Conservation (phyloP, 2,888 invertebrate genomes). For the Liodrosophila aerea region DNA sequence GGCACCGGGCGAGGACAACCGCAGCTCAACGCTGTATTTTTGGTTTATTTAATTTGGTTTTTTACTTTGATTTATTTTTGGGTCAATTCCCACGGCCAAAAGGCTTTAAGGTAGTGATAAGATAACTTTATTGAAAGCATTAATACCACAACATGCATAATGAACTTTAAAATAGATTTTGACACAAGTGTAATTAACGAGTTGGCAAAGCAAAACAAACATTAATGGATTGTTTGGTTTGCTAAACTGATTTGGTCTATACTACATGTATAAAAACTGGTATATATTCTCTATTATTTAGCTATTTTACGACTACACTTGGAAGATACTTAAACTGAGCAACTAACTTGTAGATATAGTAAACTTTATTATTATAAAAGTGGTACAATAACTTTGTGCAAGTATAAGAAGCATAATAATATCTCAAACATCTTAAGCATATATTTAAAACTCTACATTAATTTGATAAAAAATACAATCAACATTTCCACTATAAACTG, state of each 20-base stretch:
- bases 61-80: conserved; percentile 9
- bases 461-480: too few relatives aligned
- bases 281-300: too few relatives aligned
- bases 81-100: conserved; percentile 23
- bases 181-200: conserved; percentile 26
- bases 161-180: conserved; percentile 13
- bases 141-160: conserved; percentile 5
- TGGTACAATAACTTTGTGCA: too few relatives aligned
- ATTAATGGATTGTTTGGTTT: conserved; percentile 23
- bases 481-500: too few relatives aligned
- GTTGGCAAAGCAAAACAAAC: not conserved
- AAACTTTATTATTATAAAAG: too few relatives aligned
- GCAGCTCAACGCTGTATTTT: conserved; percentile 18
- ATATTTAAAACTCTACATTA: too few relatives aligned
- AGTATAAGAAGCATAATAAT: too few relatives aligned
- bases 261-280: not conserved
- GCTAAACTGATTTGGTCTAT: too few relatives aligned
- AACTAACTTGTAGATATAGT: too few relatives aligned
- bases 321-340: too few relatives aligned
- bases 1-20: conserved; percentile 20
- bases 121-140: conserved; percentile 38
- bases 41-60: conserved; percentile 5
- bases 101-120: conserved; percentile 45
- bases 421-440: too few relatives aligned
- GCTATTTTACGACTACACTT: too few relatives aligned